Evolutionary conservation across 2,797 vertebrate genomes (phyloP), one percentile per base, ranked within the genome.

Genomic region (Labroides dimidiatus): DNA sequence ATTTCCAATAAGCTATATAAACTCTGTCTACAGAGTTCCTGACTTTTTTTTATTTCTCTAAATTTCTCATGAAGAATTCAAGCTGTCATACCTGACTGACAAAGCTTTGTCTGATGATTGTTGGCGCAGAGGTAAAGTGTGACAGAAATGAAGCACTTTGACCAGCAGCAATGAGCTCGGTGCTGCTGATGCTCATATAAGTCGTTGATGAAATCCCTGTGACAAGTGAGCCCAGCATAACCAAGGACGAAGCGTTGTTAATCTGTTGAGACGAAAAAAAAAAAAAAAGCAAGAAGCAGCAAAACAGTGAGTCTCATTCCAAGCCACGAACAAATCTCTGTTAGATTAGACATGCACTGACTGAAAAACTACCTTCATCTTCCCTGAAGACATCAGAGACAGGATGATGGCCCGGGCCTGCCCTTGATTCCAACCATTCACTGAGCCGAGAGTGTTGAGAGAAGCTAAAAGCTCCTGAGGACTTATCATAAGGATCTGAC

Each of bases 401-500:
- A 30, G 33, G 33, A 94, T 15, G 4, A 94, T 88, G 59, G 61
- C 57, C 20, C 5, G 80, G 58, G 89, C 85, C 84, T 94, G 94
- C 10, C 90, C 92, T 6, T 45, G 16, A 7, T 75, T 86, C 94
- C 94, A 95, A 69, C 55, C 84, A 0, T 0, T 21, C 43, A 92
- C 85, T 0, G 0, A 8, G 21, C 84, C 70, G 14, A 95, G 87
- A 1, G 12, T 48, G 17, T 0, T 0, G 15, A 94, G 71, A 2
- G 86, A 14, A 0, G 0, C 4, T 0, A 64, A 0, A 0, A 95
- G 54, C 3, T 82, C 62, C 6, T 21, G 1, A 9, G 88, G 75
- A 0, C 10, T 21, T 0, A 88, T 77, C 0, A 0, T 13, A 9
- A 3, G 27, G 51, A 95, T 63, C 86, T 94, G 93, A 9, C 77